Evolutionary conservation across 2,797 vertebrate species (phyloP).

Genomic region (Sciurus carolinensis): DNA sequence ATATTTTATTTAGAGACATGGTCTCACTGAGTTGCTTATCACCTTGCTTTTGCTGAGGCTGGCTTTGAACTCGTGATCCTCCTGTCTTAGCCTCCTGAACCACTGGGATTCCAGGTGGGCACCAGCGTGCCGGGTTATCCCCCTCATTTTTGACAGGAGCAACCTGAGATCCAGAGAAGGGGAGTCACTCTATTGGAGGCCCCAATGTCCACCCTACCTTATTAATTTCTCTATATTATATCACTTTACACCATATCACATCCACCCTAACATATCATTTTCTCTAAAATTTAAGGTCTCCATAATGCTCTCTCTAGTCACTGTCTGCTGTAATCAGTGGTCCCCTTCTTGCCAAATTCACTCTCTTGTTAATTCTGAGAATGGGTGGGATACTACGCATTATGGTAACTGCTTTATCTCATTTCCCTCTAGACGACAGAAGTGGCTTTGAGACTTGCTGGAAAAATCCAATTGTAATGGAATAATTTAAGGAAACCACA

Average conservation of each 20-base stretch:
- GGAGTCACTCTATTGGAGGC: rapidly evolving
- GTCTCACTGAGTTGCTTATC: no score
- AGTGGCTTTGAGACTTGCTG: neutral
- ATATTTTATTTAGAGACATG: no score
- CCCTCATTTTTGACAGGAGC: neutral
- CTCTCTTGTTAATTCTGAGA: constrained; percentile 19
- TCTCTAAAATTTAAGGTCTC: neutral
- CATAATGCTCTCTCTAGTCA: neutral
- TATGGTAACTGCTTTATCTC: neutral
- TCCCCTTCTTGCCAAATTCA: neutral
- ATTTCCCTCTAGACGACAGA: constrained; percentile 36
- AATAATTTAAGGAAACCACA: constrained; percentile 17
- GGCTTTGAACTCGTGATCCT: no score
- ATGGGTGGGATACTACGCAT: neutral
- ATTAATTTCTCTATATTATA: neutral
- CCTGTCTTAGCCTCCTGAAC: no score
- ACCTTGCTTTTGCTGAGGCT: no score
- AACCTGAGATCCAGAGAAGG: neutral
- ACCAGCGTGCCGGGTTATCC: rapidly evolving
- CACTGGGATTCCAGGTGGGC: no score
- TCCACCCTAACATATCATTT: neutral
- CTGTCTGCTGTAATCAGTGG: neutral
- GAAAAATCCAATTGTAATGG: neutral
- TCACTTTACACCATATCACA: neutral
- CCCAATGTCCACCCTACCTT: neutral